Evolutionary conservation across 1,140 invertebrate species (phyloP), one percentile per base, ranked within the genome.

Genomic region (Calliopsis andreniformis): DNA sequence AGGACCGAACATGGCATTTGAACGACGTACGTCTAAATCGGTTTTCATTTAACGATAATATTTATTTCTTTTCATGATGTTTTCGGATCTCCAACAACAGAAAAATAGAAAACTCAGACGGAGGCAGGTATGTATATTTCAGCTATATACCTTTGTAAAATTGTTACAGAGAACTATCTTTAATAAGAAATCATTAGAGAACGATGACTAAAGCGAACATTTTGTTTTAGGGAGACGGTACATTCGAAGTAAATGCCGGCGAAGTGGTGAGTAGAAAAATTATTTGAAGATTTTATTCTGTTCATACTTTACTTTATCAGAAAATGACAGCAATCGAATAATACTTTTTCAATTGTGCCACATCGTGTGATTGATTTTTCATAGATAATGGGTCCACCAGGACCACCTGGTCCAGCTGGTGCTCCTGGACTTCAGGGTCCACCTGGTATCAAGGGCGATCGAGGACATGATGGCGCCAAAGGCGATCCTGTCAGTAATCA

Each of bases 71-170:
- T 85, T 83, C 81, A 84, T 84, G 73, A 23, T 66, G 43, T 61
- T 64, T 62, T 43, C 59, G 68, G 62, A n/a, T n/a, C 56, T 30
- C 66, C 78, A 49, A 10, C 62, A 47, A 35, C 94, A 97, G 95
- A 97, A 97, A 95, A 97, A 97, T 94, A 96, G 97, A 93, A 98
- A 98, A 91, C 94, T 98, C 87, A 95, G 96, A 89, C 93, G 97
- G 92, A 94, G 97, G 93, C 97, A 97, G 95, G 96, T 96, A 94
- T 93, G 92, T 94, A 92, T 45, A 3, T 35, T 69, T 47, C 28
- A 3, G 47, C 5, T 4, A 23, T 5, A 8, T 25, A 28, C 18
- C n/a, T 47, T 23, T 18, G 2, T 23, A 25, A 6, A 12, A 12
- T 39, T 25, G 14, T 56, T 49, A 35, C 39, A 20, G 14, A 4